Evolutionary conservation across 2,113 vertebrate genomes (phyloP), one percentile per base, ranked within the genome.

Genomic region (Myotis davidii): DNA sequence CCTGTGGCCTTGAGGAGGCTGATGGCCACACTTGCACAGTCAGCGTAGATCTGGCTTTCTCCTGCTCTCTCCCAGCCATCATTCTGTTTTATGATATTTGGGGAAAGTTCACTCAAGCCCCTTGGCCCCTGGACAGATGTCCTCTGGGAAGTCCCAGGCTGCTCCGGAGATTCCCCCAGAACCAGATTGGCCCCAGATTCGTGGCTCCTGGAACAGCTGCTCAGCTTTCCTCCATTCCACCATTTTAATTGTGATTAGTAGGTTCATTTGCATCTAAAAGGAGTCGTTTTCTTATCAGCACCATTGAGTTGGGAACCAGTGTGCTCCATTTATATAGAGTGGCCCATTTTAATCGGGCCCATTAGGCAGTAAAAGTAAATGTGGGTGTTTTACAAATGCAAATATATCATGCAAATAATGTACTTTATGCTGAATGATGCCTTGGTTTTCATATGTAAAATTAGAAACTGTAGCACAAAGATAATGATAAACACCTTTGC

Each of bases 321-420:
- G 85, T 45, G 92, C 96, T 97, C 96, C 96, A 73, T 98, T 97
- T 98, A 97, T 94, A 94, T 74, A 59, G 93, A 97, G 96, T 96
- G 96, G 97, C 96, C 96, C 97, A 95, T 97, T 98, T 97, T 96
- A 95, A 98, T 76, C 37, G 72, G 88, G 88, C 97, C 97, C 93
- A 97, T 98, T 98, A 98, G 97, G 96, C 96, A 84, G 94, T 95
- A 96, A 97, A 96, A 97, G 97, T 98, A 94, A 97, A 95, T 97
- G 97, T 97, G 97, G 97, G 96, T 97, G 97, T 97, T 97, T 98
- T 97, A 98, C 97, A 98, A 98, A 98, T 98, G 97, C 97, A 98
- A 97, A 98, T 98, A 97, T 95, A 95, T 95, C 97, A 98, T 98
- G 97, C 97, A 97, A 97, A 98, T 97, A 97, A 97, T 97, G 97